phyloP scores from a whole-genome alignment of 2,797 vertebrate genomes.

The Balearica regulorum region DNA sequence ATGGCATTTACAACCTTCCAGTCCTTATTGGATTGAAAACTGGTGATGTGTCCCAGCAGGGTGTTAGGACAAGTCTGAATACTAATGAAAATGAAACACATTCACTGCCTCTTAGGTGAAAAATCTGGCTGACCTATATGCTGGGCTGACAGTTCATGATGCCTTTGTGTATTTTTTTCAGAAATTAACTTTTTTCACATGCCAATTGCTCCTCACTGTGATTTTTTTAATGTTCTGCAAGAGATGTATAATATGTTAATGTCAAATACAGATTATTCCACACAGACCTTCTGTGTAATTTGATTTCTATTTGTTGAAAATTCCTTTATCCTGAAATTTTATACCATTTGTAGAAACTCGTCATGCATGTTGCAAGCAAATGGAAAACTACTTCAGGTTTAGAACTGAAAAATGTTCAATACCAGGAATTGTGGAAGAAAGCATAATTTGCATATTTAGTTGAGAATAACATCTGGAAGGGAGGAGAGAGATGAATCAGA shows the following conservation, averaged over 20 bases:
- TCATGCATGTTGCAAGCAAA: neutral
- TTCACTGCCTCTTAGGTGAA: neutral
- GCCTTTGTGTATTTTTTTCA: neutral
- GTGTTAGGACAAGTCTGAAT: neutral
- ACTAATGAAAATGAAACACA: neutral
- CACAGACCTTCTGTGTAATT: neutral
- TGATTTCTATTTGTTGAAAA: neutral
- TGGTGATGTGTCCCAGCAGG: neutral
- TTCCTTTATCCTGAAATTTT: neutral
- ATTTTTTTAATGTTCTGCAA: neutral
- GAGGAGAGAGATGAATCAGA: neutral
- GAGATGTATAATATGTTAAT: neutral
- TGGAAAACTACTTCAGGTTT: neutral
- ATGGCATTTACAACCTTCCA: neutral
- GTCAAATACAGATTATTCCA: slow-evolving; percentile 26
- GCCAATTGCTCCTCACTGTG: neutral
- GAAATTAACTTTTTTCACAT: neutral
- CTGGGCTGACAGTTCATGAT: neutral
- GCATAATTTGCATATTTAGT: neutral
- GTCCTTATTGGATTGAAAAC: neutral
- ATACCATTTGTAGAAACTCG: neutral
- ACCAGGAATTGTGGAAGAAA: neutral
- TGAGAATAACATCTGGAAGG: neutral
- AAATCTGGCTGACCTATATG: neutral
- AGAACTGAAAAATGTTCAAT: neutral